Base-by-base conservation (phyloP, 1,140 invertebrate species). In the Temnothorax nylanderi region DNA sequence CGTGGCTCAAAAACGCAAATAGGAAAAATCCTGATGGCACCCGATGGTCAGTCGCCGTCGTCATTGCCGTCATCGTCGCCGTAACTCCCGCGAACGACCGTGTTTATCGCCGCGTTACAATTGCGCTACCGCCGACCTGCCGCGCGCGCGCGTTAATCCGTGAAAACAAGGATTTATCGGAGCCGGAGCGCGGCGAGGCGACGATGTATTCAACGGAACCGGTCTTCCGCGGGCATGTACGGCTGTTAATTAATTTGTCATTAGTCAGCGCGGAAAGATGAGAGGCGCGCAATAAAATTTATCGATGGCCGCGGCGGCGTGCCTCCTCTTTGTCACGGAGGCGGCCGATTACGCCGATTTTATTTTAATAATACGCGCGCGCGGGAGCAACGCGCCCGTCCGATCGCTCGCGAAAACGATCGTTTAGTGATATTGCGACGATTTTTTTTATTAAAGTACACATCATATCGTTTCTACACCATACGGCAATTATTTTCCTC, bases 211-310 rank as follows among this genome's bases (percentile, higher is more conserved):
- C 87, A 65, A 64, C 65, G 78, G 88, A 93, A 92, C 91, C 92
- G 91, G 92, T 93, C 89, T 90, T 88, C 62, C 87, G 88, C 74
- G 54, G 75, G 85, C 82, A 88, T 87, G 86, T 69, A 26, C 72
- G 86, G 67, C 78, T 88, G 86, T 92, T 93, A 93, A 93, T 93
- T 92, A 93, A 92, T 93, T 92, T 89, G 92, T 93, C 92, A 92
- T 93, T 93, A 90, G 87, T 90, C 85, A 85, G 88, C 86, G 85
- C 88, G 49, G 47, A 84, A 84, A 76, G 89, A 89, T 69, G 89
- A 69, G 65, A 69, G 65, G 87, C 58, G 51, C 71, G 84, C 87
- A 90, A 91, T 92, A 88, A 91, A 92, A 90, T 90, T 88, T 69
- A 92, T 86, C 78, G 82, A 32, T 75, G 81, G 41, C 86, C 75